Percentiles rank a stretch among this genome's conserved stretches.
phyloP scores from a whole-genome alignment of 1,140 invertebrate species.

The Leptopilina clavipes region DNA sequence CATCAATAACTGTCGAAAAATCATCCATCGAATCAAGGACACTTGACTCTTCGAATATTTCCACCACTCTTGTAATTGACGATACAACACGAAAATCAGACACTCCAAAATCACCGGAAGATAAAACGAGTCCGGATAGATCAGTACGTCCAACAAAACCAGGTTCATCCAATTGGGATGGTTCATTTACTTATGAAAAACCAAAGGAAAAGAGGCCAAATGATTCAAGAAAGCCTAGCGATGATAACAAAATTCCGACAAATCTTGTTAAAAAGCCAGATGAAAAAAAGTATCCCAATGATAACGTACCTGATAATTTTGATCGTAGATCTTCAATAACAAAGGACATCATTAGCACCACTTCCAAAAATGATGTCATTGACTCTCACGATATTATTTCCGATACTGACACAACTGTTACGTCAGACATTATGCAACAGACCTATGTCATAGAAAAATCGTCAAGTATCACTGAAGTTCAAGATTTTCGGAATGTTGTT shows the following conservation, averaged over 20 bases:
- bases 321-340: conserved; percentile 36
- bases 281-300: conserved; percentile 15
- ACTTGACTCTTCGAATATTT: not conserved
- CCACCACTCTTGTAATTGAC: conserved; percentile 12
- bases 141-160: conserved; percentile 50
- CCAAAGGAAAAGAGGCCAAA: conserved; percentile 28
- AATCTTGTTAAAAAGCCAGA: conserved; percentile 9
- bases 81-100: not conserved
- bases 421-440: conserved; percentile 56
- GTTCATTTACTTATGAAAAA: conserved; percentile 56
- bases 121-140: conserved; percentile 36
- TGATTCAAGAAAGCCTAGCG: conserved; percentile 43
- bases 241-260: conserved; percentile 2
- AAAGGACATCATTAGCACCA: conserved; percentile 40
- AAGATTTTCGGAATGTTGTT: conserved; percentile 57
- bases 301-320: conserved; percentile 33
- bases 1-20: not conserved
- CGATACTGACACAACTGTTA: conserved; percentile 48
- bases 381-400: conserved; percentile 53
- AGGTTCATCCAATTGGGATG: conserved; percentile 61
- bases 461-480: conserved; percentile 62
- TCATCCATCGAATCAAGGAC: not conserved
- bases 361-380: conserved; percentile 43
- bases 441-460: conserved; percentile 65
- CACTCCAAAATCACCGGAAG: not conserved